These are phyloP conservation scores for Heloderma charlesbogerti DNA, from an alignment of 2,113 vertebrate genomes.

Conservation along the genomic window DNA sequence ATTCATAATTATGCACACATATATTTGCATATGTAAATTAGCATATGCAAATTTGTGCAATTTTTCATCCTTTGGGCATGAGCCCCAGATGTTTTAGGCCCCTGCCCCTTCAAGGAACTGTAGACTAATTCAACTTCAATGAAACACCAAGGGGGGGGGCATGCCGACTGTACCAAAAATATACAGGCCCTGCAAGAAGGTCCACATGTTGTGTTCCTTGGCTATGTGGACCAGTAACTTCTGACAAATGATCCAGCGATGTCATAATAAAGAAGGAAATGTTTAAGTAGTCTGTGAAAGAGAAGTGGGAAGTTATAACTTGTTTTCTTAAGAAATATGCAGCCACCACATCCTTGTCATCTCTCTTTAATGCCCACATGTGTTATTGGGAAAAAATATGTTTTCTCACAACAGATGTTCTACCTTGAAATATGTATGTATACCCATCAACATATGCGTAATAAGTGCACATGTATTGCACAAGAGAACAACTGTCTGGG, in stretches of 20 bases:
- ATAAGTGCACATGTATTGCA: neutral
- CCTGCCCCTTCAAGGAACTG: too few species aligned
- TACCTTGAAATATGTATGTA: neutral
- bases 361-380: neutral
- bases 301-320: neutral
- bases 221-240: neutral
- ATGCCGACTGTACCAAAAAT: too few species aligned
- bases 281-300: too few species aligned
- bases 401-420: neutral
- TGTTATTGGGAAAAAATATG: neutral
- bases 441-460: neutral
- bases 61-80: too few species aligned
- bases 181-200: too few species aligned
- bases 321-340: too few species aligned
- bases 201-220: neutral
- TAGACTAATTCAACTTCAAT: too few species aligned
- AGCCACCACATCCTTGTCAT: neutral
- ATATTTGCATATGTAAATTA: too few species aligned
- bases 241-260: neutral
- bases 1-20: too few species aligned
- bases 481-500: neutral
- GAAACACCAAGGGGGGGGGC: neutral
- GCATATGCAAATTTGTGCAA: too few species aligned
- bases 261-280: neutral
- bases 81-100: too few species aligned